Percentiles rank a stretch among this genome's conserved stretches.
Conservation (phyloP, 2,888 invertebrate genomes). For the Zygothrica quintamaculata region DNA sequence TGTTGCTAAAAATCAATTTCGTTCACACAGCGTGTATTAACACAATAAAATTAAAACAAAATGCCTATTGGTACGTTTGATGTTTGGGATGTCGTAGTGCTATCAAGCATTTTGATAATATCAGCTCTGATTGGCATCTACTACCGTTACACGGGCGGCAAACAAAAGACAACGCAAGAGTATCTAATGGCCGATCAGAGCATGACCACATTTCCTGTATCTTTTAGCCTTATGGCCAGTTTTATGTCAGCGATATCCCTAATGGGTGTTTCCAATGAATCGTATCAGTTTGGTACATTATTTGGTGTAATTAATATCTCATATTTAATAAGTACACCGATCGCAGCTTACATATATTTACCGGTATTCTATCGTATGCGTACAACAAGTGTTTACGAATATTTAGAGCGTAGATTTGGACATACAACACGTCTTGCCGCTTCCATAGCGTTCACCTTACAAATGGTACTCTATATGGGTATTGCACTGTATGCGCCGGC, state of each 20-base stretch:
- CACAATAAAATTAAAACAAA: conserved; percentile 16
- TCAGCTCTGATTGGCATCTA: conserved; percentile 93
- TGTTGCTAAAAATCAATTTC: conserved; percentile 65
- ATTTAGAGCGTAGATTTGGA: conserved; percentile 95
- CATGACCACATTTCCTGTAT: conserved; percentile 92
- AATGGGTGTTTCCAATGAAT: conserved; percentile 94
- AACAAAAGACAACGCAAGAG: conserved; percentile 94
- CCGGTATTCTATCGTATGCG: conserved; percentile 94
- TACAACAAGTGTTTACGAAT: conserved; percentile 95
- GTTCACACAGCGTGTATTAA: conserved; percentile 5
- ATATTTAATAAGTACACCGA: conserved; percentile 90
- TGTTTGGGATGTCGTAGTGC: conserved; percentile 90
- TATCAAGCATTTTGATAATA: conserved; percentile 88
- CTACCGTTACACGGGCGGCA: conserved; percentile 94
- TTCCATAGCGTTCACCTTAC: conserved; percentile 93
- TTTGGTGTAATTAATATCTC: conserved; percentile 91
- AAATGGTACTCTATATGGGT: conserved; percentile 96
- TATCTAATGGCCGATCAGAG: conserved; percentile 93
- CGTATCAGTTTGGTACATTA: conserved; percentile 92
- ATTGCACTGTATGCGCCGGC: conserved; percentile 98
- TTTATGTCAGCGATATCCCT: conserved; percentile 96
- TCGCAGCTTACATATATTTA: conserved; percentile 90
- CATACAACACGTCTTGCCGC: conserved; percentile 90
- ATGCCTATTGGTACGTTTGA: conserved; percentile 85
- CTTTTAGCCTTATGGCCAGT: conserved; percentile 95